Base-by-base conservation (phyloP, 1,140 invertebrate species). In the Rhizoglyphus robini region DNA sequence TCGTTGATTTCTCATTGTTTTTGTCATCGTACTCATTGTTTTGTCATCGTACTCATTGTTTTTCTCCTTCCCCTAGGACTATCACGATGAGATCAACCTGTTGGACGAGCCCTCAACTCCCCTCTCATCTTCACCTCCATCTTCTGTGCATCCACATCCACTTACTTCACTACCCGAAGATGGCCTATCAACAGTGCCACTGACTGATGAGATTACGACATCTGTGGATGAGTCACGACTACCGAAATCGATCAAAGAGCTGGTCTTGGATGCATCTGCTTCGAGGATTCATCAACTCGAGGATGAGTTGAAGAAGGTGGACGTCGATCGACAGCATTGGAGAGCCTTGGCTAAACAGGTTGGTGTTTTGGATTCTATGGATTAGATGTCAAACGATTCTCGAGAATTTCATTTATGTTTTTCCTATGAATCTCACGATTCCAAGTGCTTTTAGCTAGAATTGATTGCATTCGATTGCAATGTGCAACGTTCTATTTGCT, bases 241-340 rank as follows among this genome's bases (percentile, higher is more conserved):
- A 41, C 36, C 36, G 36, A 18, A 8, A 41, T 11, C 8, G 8
- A 41, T 41, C 8, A 41, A 8, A 8, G 18, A 41, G 8, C 36
- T 41, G 8, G 8, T 18, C 8, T 41, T 41, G 36, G 36, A 41
- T 41, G 8, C 48, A 20, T 11, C 48, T 27, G 25, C 48, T 20
- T 5, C 25, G 20, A 51, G 20, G 48, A 51, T 51, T 27, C 48
- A 20, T 8, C 20, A 4, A 27, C 25, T 58, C 15, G 54, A 58
- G 30, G 27, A 58, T 31, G 54, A 58, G 30, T 8, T 58, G 4
- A 3, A 20, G n/a, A 58, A 58, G 30, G 29, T 58, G n/a, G 54
- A 25, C 23, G 29, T 30, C 11, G 54, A 58, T 58, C 54, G 54
- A 31, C 20, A 31, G 8, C 54, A 58, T 58, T 58, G 54, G 54